A percentile compares a stretch with the other conserved stretches of the same genome.
phyloP scores from a whole-genome alignment of 2,797 vertebrate genomes.

The Sebastiscus tertius region DNA sequence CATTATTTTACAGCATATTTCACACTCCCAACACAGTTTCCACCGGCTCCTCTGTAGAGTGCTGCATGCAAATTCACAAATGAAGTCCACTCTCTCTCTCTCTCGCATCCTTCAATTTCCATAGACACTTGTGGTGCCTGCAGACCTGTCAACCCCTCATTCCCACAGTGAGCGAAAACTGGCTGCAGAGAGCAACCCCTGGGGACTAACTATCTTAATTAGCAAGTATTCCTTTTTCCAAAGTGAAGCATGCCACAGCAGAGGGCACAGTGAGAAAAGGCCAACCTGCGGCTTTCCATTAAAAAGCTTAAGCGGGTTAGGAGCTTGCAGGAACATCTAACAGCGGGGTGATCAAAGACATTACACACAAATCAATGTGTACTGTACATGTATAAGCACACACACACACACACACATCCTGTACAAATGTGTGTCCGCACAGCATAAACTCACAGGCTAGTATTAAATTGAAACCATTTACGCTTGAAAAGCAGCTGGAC shows the following conservation, averaged over 20 bases:
- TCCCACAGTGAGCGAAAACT: conserved; percentile 33
- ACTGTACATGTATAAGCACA: conserved; percentile 1
- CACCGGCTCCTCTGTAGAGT: not conserved
- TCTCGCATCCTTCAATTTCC: not conserved
- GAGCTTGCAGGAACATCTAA: conserved; percentile 44
- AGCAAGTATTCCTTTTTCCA: conserved; percentile 44
- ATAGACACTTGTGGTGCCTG: conserved; percentile 15
- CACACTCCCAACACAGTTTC: not conserved
- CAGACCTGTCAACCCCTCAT: conserved; percentile 36
- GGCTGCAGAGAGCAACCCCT: conserved; percentile 39
- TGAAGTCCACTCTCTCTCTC: not conserved
- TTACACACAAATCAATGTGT: conserved; percentile 38
- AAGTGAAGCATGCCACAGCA: conserved; percentile 25
- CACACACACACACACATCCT: not conserved
- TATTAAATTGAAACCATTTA: conserved; percentile 37
- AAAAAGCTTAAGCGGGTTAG: conserved; percentile 47
- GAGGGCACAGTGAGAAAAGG: conserved; percentile 43
- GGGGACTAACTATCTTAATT: conserved; percentile 51
- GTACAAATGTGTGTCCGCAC: not conserved
- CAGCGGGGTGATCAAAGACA: conserved; percentile 53
- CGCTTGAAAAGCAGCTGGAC: conserved; percentile 42
- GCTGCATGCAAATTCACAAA: conserved; percentile 6
- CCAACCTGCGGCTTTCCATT: conserved; percentile 52
- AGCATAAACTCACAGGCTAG: not conserved
- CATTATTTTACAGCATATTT: conserved; percentile 5